Evolutionary conservation across 2,797 vertebrate genomes (phyloP), one percentile per base, ranked within the genome.

Genomic region (Cryptoprocta ferox): DNA sequence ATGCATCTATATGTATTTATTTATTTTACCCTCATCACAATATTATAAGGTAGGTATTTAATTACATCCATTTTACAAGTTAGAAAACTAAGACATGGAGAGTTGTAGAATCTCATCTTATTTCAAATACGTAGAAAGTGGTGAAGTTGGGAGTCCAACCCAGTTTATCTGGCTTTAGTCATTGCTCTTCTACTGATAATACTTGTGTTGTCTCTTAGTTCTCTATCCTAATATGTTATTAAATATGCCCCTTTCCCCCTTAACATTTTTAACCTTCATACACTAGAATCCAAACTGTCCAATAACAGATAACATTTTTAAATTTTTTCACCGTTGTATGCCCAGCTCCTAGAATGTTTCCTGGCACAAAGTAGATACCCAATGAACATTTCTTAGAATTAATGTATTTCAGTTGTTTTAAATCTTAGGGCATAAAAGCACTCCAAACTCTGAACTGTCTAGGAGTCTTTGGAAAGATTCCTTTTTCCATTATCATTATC

Each of bases 401-500:
- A 42, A 56, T 92, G 7, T 71, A 56, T 87, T 75, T 92, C 50
- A 90, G 32, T 90, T 53, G 18, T 42, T 39, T 35, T 89, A 61
- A 56, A 56, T 66, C 3, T 78, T 73, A 45, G 21, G 39, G 28
- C 56, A 0, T 30, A 68, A 75, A 65, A 71, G 56, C n/a, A 26
- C 13, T 28, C 65, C 42, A 30, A 24, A 0, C 4, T 3, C 24
- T 61, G 39, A 79, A 80, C 8, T 73, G 1, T 11, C 9, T 35
- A 14, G 6, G 8, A 1, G 26, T 89, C 71, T 6, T 56, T 24
- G 26, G 56, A 91, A 76, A 87, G 4, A 26, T 89, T 95, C 28
- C 68, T 5, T 91, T 94, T 86, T 78, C 5, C 92, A 5, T 78
- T 92, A 88, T 78, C 84, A 18, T 8, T 63, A 89, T 96, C 12